These are phyloP conservation scores for Dolichotis patagonum DNA, from an alignment of 2,113 vertebrate species.

Conservation along the genomic window DNA sequence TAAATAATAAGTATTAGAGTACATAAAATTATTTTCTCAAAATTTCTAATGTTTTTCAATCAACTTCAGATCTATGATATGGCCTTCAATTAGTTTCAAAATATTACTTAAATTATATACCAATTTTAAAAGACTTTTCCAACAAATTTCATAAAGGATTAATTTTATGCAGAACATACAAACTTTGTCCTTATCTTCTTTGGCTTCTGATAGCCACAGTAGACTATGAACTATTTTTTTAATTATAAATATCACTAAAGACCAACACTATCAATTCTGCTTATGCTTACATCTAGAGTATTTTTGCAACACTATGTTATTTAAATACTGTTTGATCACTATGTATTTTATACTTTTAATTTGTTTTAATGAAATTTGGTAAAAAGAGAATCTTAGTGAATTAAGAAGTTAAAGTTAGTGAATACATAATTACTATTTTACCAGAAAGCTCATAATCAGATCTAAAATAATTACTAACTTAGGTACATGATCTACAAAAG, in stretches of 20 bases:
- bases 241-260: not conserved
- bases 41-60: not conserved
- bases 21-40: constrained; percentile 16
- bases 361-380: not conserved
- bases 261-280: not conserved
- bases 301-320: not conserved
- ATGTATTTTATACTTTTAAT: not conserved
- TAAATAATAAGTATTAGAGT: not conserved
- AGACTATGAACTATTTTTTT: not conserved
- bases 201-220: not conserved
- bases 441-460: not conserved
- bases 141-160: not conserved
- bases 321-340: not conserved
- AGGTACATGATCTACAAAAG: not conserved
- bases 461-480: not conserved
- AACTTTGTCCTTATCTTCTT: not conserved
- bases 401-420: not conserved
- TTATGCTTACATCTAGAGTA: not conserved
- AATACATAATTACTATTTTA: constrained; percentile 7
- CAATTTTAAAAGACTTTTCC: not conserved
- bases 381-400: not conserved
- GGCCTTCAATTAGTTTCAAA: not conserved
- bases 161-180: not conserved
- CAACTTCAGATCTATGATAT: not conserved
- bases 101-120: constrained; percentile 8